Conservation (phyloP, 2,888 invertebrate genomes). For the Zhengitettix transpicula region DNA sequence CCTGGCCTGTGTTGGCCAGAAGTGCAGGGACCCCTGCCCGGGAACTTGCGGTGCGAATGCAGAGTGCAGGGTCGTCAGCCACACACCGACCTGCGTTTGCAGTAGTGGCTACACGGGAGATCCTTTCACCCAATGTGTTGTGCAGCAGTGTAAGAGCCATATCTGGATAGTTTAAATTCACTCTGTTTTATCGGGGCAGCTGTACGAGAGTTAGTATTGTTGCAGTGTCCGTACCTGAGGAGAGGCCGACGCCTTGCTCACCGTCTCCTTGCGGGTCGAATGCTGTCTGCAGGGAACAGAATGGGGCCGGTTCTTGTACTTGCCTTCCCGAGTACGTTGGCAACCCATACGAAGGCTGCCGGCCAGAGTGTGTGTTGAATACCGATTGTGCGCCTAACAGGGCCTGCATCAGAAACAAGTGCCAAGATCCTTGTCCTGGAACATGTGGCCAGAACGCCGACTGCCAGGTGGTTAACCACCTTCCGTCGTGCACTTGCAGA, state of each 20-base stretch:
- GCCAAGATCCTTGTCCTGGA: conserved; percentile 40
- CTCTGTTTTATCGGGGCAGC: not conserved
- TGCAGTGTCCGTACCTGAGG: conserved; percentile 12
- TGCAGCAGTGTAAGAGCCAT: conserved; percentile 6
- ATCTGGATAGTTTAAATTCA: not conserved
- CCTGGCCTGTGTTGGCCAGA: conserved; percentile 56
- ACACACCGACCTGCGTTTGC: conserved; percentile 62
- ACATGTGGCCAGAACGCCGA: conserved; percentile 25
- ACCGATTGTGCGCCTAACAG: conserved; percentile 30
- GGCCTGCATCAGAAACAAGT: conserved; percentile 30
- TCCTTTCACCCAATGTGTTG: conserved; percentile 37
- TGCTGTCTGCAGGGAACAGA: conserved; percentile 18
- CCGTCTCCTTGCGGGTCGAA: conserved; percentile 17
- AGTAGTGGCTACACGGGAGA: conserved; percentile 54
- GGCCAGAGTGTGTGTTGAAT: conserved; percentile 32
- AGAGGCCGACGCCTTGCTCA: conserved; percentile 10
- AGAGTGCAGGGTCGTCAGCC: conserved; percentile 54
- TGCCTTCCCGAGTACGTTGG: conserved; percentile 26
- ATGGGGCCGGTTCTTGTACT: conserved; percentile 43
- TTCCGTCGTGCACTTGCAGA: conserved; percentile 34
- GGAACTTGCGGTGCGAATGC: conserved; percentile 58
- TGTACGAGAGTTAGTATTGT: not conserved
- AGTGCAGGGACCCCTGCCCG: conserved; percentile 55
- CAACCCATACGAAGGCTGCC: conserved; percentile 36
- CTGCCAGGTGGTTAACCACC: conserved; percentile 23